phyloP scores from a whole-genome alignment of 2,888 invertebrate species.

The Ichneumoninae sp. region DNA sequence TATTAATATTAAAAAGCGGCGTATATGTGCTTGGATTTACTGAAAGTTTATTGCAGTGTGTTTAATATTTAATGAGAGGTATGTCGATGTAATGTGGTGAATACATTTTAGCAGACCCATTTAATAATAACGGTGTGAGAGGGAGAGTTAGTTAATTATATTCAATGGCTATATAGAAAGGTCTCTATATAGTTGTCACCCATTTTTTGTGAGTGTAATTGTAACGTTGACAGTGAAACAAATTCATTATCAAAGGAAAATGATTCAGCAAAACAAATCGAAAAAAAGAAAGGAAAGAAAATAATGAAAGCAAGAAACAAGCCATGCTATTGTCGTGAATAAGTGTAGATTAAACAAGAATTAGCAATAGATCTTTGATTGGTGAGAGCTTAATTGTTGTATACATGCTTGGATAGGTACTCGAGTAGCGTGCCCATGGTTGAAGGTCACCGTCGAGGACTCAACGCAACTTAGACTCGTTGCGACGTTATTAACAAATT shows the following conservation, averaged over 20 bases:
- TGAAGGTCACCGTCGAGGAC: slow-evolving; percentile 9
- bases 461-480: slow-evolving; percentile 34
- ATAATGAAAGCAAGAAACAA: slow-evolving; percentile 47
- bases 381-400: slow-evolving; percentile 68
- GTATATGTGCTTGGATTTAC: slow-evolving; percentile 79
- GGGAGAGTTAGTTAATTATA: slow-evolving; percentile 56
- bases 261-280: slow-evolving; percentile 26
- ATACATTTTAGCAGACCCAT: slow-evolving; percentile 65
- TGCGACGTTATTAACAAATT: slow-evolving; percentile 27
- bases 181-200: slow-evolving; percentile 64
- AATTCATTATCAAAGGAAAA: slow-evolving; percentile 61
- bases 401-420: slow-evolving; percentile 66
- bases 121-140: slow-evolving; percentile 59
- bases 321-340: slow-evolving; percentile 62
- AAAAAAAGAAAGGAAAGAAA: slow-evolving; percentile 14
- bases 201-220: slow-evolving; percentile 68
- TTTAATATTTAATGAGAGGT: slow-evolving; percentile 73
- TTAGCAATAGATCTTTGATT: slow-evolving; percentile 68
- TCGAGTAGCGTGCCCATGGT: slow-evolving; percentile 54
- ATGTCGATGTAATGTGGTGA: slow-evolving; percentile 69
- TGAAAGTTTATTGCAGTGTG: slow-evolving; percentile 80
- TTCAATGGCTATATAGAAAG: slow-evolving; percentile 59
- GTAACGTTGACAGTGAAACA: slow-evolving; percentile 66
- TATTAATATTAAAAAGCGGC: slow-evolving; percentile 69
- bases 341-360: slow-evolving; percentile 57